phyloP scores from a whole-genome alignment of 2,113 vertebrate species.

The Pica pica region DNA sequence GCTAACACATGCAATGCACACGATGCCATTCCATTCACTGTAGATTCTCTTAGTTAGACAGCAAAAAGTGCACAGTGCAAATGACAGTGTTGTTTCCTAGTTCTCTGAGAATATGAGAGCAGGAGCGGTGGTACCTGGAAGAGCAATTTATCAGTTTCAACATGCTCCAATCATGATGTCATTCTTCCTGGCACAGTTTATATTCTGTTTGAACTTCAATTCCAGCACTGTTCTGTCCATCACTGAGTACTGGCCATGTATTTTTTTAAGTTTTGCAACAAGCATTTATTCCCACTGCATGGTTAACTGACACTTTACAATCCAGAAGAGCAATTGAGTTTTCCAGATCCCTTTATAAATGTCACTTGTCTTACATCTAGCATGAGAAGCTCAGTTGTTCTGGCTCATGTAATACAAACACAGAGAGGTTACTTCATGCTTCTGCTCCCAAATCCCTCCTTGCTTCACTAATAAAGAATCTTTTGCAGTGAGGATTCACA shows the following conservation, averaged over 20 bases:
- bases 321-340: not conserved
- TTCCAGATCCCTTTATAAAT: not conserved
- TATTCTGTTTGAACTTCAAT: not conserved
- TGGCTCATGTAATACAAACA: not conserved
- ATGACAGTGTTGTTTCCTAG: not conserved
- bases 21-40: not conserved
- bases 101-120: not conserved
- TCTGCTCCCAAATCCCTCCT: not conserved
- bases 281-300: not conserved
- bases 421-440: not conserved
- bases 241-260: not conserved
- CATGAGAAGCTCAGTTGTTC: not conserved
- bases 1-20: not conserved
- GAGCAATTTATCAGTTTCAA: not conserved
- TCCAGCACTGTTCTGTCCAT: not conserved
- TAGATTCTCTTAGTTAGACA: not conserved
- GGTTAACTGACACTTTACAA: not conserved
- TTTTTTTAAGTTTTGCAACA: not conserved
- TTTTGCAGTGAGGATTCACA: slow-evolving; percentile 2
- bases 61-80: slow-evolving; percentile 61
- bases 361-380: not conserved
- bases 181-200: not conserved
- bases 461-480: not conserved
- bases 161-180: not conserved
- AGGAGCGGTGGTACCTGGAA: not conserved